A percentile compares a stretch with the other conserved stretches of the same genome.
Conservation (phyloP, 2,888 invertebrate species). For the Xanthia togata region DNA sequence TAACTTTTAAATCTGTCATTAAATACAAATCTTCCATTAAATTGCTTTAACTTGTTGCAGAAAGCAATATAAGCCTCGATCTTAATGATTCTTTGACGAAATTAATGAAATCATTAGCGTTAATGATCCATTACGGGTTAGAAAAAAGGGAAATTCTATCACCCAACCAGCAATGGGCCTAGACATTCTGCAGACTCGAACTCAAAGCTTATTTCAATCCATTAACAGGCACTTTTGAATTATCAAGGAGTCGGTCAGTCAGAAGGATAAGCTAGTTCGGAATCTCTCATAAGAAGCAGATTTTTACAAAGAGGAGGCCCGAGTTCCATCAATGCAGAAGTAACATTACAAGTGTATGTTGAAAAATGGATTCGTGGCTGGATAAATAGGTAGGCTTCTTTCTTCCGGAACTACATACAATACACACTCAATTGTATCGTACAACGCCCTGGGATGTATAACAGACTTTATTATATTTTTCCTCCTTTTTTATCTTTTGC, state of each 20-base stretch:
- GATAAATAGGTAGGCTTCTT: not conserved
- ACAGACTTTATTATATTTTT: not conserved
- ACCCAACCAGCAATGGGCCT: not conserved
- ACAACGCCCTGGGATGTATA: not conserved
- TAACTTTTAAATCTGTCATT: too few species aligned
- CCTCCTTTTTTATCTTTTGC: not conserved
- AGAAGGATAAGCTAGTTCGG: not conserved
- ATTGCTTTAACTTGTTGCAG: too few species aligned
- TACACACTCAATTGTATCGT: not conserved
- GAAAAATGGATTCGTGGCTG: not conserved
- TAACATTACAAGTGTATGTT: too few species aligned
- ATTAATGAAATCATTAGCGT: too few species aligned
- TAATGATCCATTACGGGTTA: too few species aligned
- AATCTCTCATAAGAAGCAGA: not conserved
- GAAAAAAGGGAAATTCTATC: not conserved
- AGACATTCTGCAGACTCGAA: not conserved
- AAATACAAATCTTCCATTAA: too few species aligned
- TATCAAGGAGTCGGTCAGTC: not conserved
- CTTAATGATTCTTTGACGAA: too few species aligned
- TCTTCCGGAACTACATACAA: not conserved
- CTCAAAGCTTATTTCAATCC: not conserved
- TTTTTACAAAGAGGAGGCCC: too few species aligned
- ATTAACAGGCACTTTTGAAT: not conserved
- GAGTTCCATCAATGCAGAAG: not conserved
- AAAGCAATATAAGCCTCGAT: too few species aligned